These are phyloP conservation scores for Paragorgia papillata DNA, from an alignment of 92 coral and sea anemone species.

Conservation along the genomic window DNA sequence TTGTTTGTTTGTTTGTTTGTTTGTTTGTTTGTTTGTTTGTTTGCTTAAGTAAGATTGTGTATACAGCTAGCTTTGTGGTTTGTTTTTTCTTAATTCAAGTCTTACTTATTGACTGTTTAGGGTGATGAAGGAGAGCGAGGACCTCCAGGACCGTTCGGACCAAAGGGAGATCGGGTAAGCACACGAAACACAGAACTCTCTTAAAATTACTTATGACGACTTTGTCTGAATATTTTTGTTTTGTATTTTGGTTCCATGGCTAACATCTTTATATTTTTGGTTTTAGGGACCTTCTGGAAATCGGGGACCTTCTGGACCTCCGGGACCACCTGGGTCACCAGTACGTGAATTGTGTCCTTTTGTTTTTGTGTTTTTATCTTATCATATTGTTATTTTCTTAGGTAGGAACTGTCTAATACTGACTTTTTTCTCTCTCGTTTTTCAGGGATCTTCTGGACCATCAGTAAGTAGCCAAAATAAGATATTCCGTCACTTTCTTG, in stretches of 20 bases:
- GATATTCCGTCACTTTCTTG: neutral
- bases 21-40: too few relatives aligned
- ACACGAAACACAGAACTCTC: neutral
- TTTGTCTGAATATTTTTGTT: neutral
- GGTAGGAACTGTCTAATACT: too few relatives aligned
- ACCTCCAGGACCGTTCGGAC: conserved; percentile 66
- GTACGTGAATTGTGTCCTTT: conserved; percentile 68
- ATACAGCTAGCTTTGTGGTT: too few relatives aligned
- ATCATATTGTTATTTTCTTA: too few relatives aligned
- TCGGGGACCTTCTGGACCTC: conserved; percentile 44
- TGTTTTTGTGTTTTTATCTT: too few relatives aligned
- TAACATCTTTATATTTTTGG: neutral
- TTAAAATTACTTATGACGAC: neutral
- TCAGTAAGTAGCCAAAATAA: conserved; percentile 63
- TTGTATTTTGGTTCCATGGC: neutral
- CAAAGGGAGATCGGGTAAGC: conserved; percentile 73
- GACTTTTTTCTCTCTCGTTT: conserved; percentile 18
- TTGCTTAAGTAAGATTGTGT: too few relatives aligned
- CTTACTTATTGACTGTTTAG: too few relatives aligned
- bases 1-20: too few relatives aligned
- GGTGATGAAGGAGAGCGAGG: conserved; percentile 76
- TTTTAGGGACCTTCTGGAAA: conserved; percentile 58
- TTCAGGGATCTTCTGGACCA: conserved; percentile 95
- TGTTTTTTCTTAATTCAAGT: too few relatives aligned
- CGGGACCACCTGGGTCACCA: conserved; percentile 73